Evolutionary conservation across 2,113 vertebrate species (phyloP).

Genomic region (Anguilla rostrata): DNA sequence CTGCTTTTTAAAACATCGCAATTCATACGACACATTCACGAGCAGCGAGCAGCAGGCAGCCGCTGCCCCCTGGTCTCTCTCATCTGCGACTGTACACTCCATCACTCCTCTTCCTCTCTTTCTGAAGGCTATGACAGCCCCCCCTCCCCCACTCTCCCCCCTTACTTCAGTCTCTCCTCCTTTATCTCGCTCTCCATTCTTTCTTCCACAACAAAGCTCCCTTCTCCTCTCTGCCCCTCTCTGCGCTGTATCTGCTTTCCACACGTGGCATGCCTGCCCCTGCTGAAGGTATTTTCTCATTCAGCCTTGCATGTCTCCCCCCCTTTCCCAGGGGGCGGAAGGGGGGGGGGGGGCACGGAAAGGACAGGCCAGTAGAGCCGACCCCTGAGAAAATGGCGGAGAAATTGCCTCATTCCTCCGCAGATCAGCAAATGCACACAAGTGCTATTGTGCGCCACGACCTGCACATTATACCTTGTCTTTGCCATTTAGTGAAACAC

Average conservation of each 20-base stretch:
- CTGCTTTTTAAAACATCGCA: too few relatives aligned
- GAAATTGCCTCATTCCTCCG: constrained; percentile 99
- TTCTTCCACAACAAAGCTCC: constrained; percentile 89
- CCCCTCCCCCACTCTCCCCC: constrained; percentile 16
- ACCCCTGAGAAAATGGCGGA: constrained; percentile 98
- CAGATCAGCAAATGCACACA: constrained; percentile 99
- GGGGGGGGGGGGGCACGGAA: constrained; percentile 46
- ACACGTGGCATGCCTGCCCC: constrained; percentile 95
- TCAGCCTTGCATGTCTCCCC: constrained; percentile 98
- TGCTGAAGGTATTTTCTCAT: constrained; percentile 99
- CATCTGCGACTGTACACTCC: constrained; percentile 66
- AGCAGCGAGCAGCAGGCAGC: too few relatives aligned
- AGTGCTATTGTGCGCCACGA: constrained; percentile 98
- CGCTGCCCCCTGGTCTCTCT: constrained; percentile 60
- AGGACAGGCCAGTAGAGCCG: constrained; percentile 91
- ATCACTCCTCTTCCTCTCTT: too few relatives aligned
- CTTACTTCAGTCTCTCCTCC: neutral
- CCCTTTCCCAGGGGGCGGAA: constrained; percentile 70
- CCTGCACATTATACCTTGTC: constrained; percentile 99
- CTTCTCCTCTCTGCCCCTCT: constrained; percentile 63
- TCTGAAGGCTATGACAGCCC: constrained; percentile 42
- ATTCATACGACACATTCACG: too few relatives aligned
- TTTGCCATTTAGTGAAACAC: constrained; percentile 88
- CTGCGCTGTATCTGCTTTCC: constrained; percentile 93
- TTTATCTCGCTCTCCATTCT: constrained; percentile 63